A percentile compares a stretch with the other conserved stretches of the same genome.
These are phyloP conservation scores for Cynopterus brachyotis DNA, from an alignment of 2,113 vertebrate species.

Conservation along the genomic window DNA sequence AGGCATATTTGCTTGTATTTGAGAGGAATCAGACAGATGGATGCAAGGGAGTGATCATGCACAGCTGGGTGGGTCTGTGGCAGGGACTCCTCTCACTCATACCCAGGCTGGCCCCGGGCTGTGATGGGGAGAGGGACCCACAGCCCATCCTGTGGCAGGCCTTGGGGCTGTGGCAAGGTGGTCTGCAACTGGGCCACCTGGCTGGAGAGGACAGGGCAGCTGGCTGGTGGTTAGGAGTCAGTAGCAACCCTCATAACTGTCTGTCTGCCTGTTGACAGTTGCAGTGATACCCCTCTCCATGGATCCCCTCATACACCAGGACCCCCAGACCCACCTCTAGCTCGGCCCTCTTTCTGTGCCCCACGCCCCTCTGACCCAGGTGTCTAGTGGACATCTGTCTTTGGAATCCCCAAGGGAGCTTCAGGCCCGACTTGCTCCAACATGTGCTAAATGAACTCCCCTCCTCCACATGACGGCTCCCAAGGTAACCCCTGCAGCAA, in stretches of 20 bases:
- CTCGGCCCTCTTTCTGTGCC: neutral
- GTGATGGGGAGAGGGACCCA: fast-evolving
- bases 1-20: neutral
- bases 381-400: neutral
- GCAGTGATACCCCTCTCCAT: no score
- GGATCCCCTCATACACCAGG: no score
- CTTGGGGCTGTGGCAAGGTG: neutral
- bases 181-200: no score
- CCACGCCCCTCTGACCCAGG: neutral
- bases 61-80: fast-evolving
- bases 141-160: neutral
- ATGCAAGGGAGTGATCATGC: neutral
- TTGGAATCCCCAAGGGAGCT: neutral
- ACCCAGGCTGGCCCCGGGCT: neutral
- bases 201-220: neutral
- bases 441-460: neutral
- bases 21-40: neutral
- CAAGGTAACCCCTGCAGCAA: neutral
- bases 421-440: neutral
- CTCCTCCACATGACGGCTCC: fast-evolving
- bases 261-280: neutral
- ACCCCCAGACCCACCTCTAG: neutral
- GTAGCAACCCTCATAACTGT: no score
- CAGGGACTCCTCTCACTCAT: neutral
- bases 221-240: neutral